These are phyloP conservation scores for Teinopalpus imperialis DNA, from an alignment of 2,888 invertebrate species.

Conservation along the genomic window DNA sequence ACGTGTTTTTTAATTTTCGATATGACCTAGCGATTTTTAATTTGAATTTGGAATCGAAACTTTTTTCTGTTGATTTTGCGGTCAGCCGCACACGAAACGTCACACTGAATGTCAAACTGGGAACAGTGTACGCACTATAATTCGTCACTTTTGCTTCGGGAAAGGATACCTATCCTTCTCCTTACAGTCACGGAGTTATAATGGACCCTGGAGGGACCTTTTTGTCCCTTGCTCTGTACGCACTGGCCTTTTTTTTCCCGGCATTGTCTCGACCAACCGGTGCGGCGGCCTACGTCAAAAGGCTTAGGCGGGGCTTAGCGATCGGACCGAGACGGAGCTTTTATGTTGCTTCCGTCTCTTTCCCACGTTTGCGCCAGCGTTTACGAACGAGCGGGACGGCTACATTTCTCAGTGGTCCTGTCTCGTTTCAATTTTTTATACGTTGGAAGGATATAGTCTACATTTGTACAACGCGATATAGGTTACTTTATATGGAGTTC, in stretches of 20 bases:
- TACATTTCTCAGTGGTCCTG: conserved; percentile 30
- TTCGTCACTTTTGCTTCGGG: conserved; percentile 49
- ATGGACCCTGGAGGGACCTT: conserved; percentile 61
- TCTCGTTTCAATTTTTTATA: conserved; percentile 43
- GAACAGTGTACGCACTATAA: conserved; percentile 44
- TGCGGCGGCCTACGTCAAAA: conserved; percentile 47
- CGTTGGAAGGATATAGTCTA: conserved; percentile 36
- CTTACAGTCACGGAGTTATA: conserved; percentile 50
- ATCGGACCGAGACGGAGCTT: neutral
- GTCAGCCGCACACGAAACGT: neutral
- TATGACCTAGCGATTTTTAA: neutral
- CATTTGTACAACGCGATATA: conserved; percentile 29
- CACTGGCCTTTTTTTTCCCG: conserved; percentile 56
- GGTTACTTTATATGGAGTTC: conserved; percentile 12
- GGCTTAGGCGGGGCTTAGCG: conserved; percentile 53
- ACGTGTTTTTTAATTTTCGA: neutral
- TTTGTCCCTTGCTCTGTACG: conserved; percentile 62
- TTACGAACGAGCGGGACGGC: neutral
- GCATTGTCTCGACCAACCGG: conserved; percentile 63
- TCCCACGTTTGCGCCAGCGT: conserved; percentile 26
- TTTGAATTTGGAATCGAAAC: neutral
- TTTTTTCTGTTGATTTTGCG: neutral
- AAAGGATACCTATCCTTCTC: conserved; percentile 58
- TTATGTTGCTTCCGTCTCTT: conserved; percentile 36
- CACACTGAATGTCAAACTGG: neutral